Percentiles rank a stretch among this genome's conserved stretches.
Evolutionary conservation across 2,797 vertebrate species (phyloP).

Genomic region (Crypturellus tataupa): DNA sequence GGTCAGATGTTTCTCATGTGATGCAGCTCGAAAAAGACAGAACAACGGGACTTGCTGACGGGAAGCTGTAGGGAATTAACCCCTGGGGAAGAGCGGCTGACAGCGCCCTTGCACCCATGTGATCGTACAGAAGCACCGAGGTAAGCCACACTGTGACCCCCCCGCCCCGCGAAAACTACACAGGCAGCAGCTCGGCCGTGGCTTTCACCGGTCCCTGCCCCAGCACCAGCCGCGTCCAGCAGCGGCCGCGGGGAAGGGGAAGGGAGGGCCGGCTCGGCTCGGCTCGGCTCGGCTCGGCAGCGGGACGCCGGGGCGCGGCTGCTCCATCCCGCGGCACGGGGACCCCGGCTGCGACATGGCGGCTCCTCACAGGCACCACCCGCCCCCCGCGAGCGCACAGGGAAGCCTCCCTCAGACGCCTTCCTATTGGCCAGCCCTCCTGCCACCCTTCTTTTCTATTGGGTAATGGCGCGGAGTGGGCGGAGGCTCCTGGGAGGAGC

Average conservation of each 20-base stretch:
- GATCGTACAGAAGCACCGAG: not conserved
- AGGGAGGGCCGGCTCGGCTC: no score
- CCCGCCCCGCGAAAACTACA: not conserved
- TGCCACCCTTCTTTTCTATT: not conserved
- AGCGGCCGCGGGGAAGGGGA: no score
- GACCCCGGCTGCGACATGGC: no score
- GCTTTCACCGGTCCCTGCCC: no score
- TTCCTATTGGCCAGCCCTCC: accelerated
- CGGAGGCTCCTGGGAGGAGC: accelerated
- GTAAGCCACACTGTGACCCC: not conserved
- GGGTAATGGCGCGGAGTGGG: not conserved
- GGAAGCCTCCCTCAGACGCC: not conserved
- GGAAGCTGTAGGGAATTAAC: not conserved
- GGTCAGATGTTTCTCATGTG: constrained; percentile 50
- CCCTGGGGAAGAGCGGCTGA: not conserved
- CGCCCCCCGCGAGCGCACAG: no score
- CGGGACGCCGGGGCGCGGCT: no score
- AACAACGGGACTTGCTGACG: not conserved
- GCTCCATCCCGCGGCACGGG: no score
- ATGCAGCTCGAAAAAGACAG: not conserved
- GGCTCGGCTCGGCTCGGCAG: no score
- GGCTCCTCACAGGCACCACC: accelerated
- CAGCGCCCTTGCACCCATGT: not conserved
- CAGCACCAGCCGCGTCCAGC: no score
- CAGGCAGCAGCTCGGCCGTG: not conserved